Evolutionary conservation across 2,888 invertebrate genomes (phyloP), one percentile per base, ranked within the genome.

Genomic region (Dorcus hopei): DNA sequence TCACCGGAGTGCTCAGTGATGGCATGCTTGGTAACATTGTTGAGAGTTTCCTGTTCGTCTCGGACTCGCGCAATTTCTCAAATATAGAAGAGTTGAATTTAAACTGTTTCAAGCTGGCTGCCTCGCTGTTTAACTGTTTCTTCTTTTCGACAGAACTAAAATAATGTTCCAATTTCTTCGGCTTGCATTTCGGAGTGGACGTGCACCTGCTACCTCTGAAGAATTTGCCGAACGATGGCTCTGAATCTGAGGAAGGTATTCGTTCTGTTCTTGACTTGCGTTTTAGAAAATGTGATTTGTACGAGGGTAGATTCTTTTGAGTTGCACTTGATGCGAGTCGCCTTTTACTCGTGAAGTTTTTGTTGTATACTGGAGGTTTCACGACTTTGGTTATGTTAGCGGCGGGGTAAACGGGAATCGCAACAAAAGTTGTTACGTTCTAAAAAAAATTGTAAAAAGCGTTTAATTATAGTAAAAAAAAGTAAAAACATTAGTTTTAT

Each of bases 11-110:
- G 41, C 55, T 57, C 38, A 77, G 65, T 60, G 63, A 70, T 14
- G 77, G 78, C 77, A 78, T 77, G 61, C 73, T 76, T 26, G 76
- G 76, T 62, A 75, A 70, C 73, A 74, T 74, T 16, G 60, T 57
- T 38, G 47, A 16, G 4, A n/a, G 16, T 7, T 49, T 39, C 38
- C 19, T 14, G 4, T 23, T 33, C 2, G 16, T 48, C 7, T 26
- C n/a, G 3, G 48, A 16, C 38, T 7, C 19, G 41, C 42, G 57
- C 23, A 65, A 45, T 38, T 61, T 65, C 43, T 63, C 52, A 49
- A 72, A 70, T 42, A 70, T 65, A 4, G 64, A 61, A 1, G 71
- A 72, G 62, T 72, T 72, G 60, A 72, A 72, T 52, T 70, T 70
- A 6, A 68, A 11, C 23, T 55, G 16, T 4, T n/a, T 56, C 9